A percentile compares a stretch with the other conserved stretches of the same genome.
phyloP scores from a whole-genome alignment of 2,113 vertebrate species.

The Melanostigma gelatinosum region DNA sequence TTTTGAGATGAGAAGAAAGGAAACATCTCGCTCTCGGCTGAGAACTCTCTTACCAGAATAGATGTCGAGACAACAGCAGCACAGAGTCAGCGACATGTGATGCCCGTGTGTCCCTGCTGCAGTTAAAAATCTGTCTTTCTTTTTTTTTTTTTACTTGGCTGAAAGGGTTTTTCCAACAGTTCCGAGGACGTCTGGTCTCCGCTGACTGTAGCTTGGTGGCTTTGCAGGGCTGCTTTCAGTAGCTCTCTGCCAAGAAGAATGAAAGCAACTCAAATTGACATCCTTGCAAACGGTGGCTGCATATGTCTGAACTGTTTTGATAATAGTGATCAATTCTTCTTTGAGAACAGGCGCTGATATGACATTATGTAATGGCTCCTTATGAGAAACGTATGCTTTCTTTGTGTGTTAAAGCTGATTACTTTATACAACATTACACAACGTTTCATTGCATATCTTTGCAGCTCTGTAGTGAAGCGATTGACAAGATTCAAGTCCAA shows the following conservation, averaged over 20 bases:
- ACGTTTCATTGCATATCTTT: not conserved
- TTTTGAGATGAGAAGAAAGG: constrained; percentile 57
- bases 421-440: too few relatives aligned
- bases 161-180: constrained; percentile 38
- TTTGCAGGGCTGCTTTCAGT: constrained; percentile 3
- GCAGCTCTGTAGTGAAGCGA: constrained; percentile 12
- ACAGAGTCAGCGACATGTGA: constrained; percentile 30
- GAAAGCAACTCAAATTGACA: constrained; percentile 1
- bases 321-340: constrained; percentile 30
- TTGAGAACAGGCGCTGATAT: not conserved
- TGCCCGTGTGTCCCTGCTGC: constrained; percentile 10
- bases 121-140: constrained; percentile 33
- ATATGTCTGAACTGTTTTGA: constrained; percentile 29
- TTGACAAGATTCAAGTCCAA: constrained; percentile 44
- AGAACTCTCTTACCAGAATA: constrained; percentile 46
- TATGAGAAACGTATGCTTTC: not conserved
- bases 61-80: constrained; percentile 9
- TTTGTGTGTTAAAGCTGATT: not conserved
- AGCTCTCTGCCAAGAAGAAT: constrained; percentile 21
- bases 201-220: constrained; percentile 22
- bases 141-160: not conserved
- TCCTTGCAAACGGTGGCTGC: not conserved
- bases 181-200: constrained; percentile 24
- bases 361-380: not conserved
- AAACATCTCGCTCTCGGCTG: constrained; percentile 38